Evolutionary conservation across 2,888 invertebrate species (phyloP).

Genomic region (Macrosoma leucophasiata): DNA sequence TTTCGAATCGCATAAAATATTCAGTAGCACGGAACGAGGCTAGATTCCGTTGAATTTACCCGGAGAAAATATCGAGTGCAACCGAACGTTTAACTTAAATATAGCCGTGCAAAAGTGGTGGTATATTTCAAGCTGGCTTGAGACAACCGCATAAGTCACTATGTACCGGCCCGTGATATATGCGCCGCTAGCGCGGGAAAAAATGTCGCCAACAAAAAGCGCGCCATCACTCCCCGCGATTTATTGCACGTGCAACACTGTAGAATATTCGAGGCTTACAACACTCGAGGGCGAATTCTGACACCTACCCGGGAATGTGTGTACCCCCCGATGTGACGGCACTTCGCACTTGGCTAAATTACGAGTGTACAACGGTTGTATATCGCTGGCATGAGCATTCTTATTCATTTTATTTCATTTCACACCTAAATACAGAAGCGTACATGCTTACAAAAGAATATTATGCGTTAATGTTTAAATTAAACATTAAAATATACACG

Average conservation of each 20-base stretch:
- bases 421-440: too few relatives aligned
- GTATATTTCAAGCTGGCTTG: slow-evolving; percentile 39
- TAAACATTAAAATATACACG: too few relatives aligned
- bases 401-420: too few relatives aligned
- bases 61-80: too few relatives aligned
- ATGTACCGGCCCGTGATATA: slow-evolving; percentile 55
- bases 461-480: too few relatives aligned
- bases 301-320: slow-evolving; percentile 59
- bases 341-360: slow-evolving; percentile 72
- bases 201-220: slow-evolving; percentile 71
- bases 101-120: slow-evolving; percentile 37
- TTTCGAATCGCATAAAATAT: too few relatives aligned
- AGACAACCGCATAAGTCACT: slow-evolving; percentile 59
- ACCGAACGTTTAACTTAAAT: too few relatives aligned
- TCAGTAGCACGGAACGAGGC: too few relatives aligned
- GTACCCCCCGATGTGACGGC: slow-evolving; percentile 71
- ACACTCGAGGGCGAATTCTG: slow-evolving; percentile 50
- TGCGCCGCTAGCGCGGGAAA: slow-evolving; percentile 70
- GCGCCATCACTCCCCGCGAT: slow-evolving; percentile 65
- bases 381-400: too few relatives aligned
- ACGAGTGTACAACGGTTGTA: slow-evolving; percentile 50
- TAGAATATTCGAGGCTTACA: slow-evolving; percentile 59
- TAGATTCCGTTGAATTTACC: too few relatives aligned
- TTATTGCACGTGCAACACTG: slow-evolving; percentile 63
- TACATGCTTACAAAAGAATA: too few relatives aligned